Percentiles rank a stretch among this genome's conserved stretches.
Conservation (phyloP, 2,888 invertebrate species). For the Caenorhabditis virilis region DNA sequence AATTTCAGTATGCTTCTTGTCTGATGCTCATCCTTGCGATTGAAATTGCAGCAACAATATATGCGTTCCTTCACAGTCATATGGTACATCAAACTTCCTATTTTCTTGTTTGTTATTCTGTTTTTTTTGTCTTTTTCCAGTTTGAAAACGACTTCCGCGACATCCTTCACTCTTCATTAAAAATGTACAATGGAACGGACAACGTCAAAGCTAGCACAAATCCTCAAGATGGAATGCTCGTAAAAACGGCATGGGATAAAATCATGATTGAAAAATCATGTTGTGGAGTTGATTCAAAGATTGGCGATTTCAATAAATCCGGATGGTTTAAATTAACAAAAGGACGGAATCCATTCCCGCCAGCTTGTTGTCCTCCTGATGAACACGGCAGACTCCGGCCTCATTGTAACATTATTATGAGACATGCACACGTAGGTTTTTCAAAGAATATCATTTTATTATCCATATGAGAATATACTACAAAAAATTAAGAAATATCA, state of each 20-base stretch:
- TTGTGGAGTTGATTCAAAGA: constrained; percentile 66
- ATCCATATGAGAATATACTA: too few relatives aligned
- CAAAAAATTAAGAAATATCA: too few relatives aligned
- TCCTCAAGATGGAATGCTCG: constrained; percentile 47
- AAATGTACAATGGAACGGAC: constrained; percentile 68
- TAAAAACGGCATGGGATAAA: constrained; percentile 67
- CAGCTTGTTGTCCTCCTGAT: constrained; percentile 65
- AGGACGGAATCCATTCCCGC: constrained; percentile 60
- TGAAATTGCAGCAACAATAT: constrained; percentile 67
- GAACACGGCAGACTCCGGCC: constrained; percentile 54
- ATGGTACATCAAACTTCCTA: constrained; percentile 42
- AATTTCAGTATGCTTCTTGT: constrained; percentile 65
- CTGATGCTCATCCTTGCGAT: constrained; percentile 67
- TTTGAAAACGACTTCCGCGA: constrained; percentile 67
- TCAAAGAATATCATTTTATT: too few relatives aligned
- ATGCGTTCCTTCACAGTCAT: constrained; percentile 65
- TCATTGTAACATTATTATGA: constrained; percentile 57
- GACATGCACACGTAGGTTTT: constrained; percentile 63
- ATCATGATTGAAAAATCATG: constrained; percentile 67
- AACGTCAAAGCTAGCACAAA: constrained; percentile 12
- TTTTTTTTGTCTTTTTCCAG: constrained; percentile 45
- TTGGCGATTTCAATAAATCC: constrained; percentile 64
- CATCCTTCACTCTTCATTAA: constrained; percentile 60
- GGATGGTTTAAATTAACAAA: constrained; percentile 61
- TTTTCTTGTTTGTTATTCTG: too few relatives aligned